phyloP scores from a whole-genome alignment of 2,797 vertebrate genomes.

The Protosalanx chinensis region DNA sequence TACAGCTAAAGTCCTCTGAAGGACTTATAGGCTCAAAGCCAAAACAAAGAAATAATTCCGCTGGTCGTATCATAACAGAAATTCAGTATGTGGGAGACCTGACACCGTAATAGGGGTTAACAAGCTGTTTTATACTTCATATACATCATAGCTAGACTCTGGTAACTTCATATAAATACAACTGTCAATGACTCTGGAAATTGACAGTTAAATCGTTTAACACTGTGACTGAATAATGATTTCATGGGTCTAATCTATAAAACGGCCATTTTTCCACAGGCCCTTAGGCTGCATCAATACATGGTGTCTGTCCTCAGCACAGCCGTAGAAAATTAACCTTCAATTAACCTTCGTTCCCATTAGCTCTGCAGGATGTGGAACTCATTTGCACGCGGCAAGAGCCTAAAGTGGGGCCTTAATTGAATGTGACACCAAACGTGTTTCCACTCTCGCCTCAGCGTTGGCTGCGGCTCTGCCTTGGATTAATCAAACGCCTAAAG shows the following conservation, averaged over 20 bases:
- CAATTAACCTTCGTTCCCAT: constrained; percentile 38
- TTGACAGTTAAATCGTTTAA: too few species aligned
- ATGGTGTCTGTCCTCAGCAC: background rate
- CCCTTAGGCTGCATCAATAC: background rate
- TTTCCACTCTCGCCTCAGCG: background rate
- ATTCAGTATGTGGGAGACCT: background rate
- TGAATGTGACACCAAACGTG: constrained; percentile 15
- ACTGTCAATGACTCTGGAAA: constrained; percentile 27
- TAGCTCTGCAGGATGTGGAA: constrained; percentile 26
- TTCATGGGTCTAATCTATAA: constrained; percentile 35
- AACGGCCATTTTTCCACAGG: constrained; percentile 32
- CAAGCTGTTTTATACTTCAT: constrained; percentile 21
- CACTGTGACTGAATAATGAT: constrained; percentile 29
- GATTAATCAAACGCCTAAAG: constrained; percentile 2
- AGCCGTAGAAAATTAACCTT: constrained; percentile 12
- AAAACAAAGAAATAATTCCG: background rate
- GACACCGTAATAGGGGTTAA: constrained; percentile 31
- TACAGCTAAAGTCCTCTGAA: constrained; percentile 6
- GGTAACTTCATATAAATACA: constrained; percentile 24
- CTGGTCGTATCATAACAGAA: background rate
- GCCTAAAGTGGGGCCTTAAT: constrained; percentile 23
- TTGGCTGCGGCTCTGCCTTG: background rate
- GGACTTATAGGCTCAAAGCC: background rate
- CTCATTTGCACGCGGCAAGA: constrained; percentile 20
- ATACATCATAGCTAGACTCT: constrained; percentile 28